phyloP scores from a whole-genome alignment of 2,113 vertebrate species.

The Capra hircus region DNA sequence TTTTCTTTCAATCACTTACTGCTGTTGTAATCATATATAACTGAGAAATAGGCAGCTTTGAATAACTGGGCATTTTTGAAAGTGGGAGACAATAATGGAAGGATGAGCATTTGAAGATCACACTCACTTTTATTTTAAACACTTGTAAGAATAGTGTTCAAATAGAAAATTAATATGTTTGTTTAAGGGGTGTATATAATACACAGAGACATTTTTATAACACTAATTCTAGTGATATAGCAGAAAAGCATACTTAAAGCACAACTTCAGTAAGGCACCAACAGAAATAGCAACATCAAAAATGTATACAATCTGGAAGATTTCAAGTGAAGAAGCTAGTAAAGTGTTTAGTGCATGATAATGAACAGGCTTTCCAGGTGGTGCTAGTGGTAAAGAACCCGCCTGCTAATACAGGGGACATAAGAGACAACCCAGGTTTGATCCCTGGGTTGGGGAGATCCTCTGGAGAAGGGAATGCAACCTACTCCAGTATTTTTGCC shows the following conservation, averaged over 20 bases:
- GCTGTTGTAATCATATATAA: not conserved
- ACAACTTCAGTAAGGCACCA: not conserved
- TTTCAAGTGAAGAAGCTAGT: not conserved
- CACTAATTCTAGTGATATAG: not conserved
- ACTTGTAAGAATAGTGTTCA: not conserved
- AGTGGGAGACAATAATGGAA: not conserved
- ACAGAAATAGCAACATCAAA: not conserved
- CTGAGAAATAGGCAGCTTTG: not conserved
- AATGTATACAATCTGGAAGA: not conserved
- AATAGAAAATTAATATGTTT: not conserved
- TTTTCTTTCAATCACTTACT: not conserved
- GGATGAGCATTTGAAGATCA: not conserved
- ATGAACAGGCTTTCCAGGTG: not conserved
- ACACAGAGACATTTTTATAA: not conserved
- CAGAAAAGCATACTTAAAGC: not conserved
- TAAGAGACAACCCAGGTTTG: not conserved
- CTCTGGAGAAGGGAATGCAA: not conserved
- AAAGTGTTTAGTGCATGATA: not conserved
- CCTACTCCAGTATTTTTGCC: not conserved
- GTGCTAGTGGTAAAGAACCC: not conserved
- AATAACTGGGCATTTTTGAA: not conserved
- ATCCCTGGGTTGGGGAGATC: not conserved
- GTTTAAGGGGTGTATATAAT: not conserved
- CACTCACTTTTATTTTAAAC: conserved; percentile 10
- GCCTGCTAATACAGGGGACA: not conserved